phyloP scores from a whole-genome alignment of 2,113 vertebrate genomes.

The Seriola dumerili region DNA sequence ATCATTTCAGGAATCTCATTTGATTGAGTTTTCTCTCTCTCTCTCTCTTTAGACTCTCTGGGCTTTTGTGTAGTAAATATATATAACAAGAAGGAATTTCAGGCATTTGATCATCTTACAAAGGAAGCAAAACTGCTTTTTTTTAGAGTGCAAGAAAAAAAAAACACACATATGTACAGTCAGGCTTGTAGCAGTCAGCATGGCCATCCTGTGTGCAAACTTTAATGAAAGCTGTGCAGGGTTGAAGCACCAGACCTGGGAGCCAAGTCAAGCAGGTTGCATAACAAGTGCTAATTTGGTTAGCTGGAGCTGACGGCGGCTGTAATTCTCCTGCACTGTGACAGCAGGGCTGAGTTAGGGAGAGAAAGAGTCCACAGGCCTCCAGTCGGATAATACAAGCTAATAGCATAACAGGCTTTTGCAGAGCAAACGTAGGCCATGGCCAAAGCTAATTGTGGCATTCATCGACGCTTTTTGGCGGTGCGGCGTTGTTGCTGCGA shows the following conservation, averaged over 20 bases:
- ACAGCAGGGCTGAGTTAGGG: constrained; percentile 50
- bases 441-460: constrained; percentile 40
- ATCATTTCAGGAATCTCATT: background rate
- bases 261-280: constrained; percentile 76
- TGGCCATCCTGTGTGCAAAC: constrained; percentile 23
- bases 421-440: constrained; percentile 36
- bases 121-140: background rate
- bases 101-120: background rate
- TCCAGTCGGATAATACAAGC: constrained; percentile 63
- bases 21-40: background rate
- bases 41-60: background rate
- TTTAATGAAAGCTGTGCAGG: constrained; percentile 40
- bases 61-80: background rate
- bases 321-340: constrained; percentile 74
- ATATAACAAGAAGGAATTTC: background rate
- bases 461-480: constrained; percentile 16
- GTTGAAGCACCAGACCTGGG: constrained; percentile 40
- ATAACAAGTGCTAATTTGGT: constrained; percentile 82
- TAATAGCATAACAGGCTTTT: constrained; percentile 75
- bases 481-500: background rate
- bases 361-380: constrained; percentile 53
- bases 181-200: background rate
- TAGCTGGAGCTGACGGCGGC: constrained; percentile 66
- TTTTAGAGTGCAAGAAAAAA: background rate
- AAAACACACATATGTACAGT: background rate